Percentiles rank a stretch among this genome's conserved stretches.
Evolutionary conservation across 2,113 vertebrate genomes (phyloP).

Genomic region (Oostethus manadensis): DNA sequence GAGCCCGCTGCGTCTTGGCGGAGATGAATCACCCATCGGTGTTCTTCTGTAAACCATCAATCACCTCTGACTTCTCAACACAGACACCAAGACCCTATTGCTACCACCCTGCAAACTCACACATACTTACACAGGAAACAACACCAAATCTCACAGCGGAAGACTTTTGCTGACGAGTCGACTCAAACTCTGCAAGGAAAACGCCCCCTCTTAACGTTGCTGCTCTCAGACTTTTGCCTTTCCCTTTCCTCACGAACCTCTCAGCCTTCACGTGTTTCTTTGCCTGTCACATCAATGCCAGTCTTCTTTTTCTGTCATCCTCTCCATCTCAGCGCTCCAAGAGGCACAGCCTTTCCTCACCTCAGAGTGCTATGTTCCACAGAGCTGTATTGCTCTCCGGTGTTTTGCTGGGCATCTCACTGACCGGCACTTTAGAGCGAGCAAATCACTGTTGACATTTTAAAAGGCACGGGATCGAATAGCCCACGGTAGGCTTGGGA

Average conservation of each 20-base stretch:
- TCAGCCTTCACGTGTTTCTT: conserved; percentile 33
- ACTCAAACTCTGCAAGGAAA: conserved; percentile 33
- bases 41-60: conserved; percentile 71
- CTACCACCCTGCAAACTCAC: conserved; percentile 13
- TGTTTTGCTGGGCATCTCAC: conserved; percentile 47
- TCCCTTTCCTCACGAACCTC: conserved; percentile 7
- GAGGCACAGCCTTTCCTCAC: conserved; percentile 45
- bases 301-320: conserved; percentile 37
- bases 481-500: conserved; percentile 47
- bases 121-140: conserved; percentile 25
- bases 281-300: conserved; percentile 38
- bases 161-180: conserved; percentile 60
- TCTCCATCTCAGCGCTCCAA: conserved; percentile 18
- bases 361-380: conserved; percentile 35
- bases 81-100: conserved; percentile 29
- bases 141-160: conserved; percentile 35
- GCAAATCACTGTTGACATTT: conserved; percentile 73
- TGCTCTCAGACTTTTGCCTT: conserved; percentile 14
- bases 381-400: conserved; percentile 48
- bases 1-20: conserved; percentile 54
- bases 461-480: conserved; percentile 69
- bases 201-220: conserved; percentile 20
- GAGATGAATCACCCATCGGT: conserved; percentile 72
- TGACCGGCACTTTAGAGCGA: conserved; percentile 47
- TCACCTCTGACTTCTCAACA: conserved; percentile 62